A percentile compares a stretch with the other conserved stretches of the same genome.
Conservation (phyloP, 2,797 vertebrate species). For the Melanotaenia parkinsoni region DNA sequence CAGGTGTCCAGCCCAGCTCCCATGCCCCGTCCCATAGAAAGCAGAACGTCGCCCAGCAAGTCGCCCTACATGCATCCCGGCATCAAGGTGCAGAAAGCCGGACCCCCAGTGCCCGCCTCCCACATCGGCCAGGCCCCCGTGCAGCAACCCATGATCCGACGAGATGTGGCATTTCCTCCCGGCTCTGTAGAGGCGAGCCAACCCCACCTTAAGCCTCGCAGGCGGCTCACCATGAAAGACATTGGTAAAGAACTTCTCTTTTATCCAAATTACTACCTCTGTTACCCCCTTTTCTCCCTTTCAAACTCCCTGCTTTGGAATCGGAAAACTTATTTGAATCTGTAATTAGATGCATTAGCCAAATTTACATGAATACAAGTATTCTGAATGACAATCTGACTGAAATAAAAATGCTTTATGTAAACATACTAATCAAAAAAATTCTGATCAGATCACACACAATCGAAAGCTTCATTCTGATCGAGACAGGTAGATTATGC, state of each 20-base stretch:
- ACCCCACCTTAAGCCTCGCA: conserved; percentile 92
- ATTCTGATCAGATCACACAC: no score
- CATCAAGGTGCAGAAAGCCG: conserved; percentile 98
- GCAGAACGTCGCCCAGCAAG: conserved; percentile 96
- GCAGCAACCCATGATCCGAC: conserved; percentile 92
- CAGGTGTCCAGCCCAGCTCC: conserved; percentile 96
- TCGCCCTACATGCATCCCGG: conserved; percentile 94
- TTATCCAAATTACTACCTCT: no score
- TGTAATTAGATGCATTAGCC: no score
- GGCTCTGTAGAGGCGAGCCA: conserved; percentile 95
- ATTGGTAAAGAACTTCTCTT: conserved; percentile 85
- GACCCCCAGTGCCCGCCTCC: conserved; percentile 93
- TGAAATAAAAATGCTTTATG: no score
- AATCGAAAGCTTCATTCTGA: neutral
- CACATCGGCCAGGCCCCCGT: conserved; percentile 92
- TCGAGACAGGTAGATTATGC: no score
- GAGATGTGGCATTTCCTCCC: conserved; percentile 95
- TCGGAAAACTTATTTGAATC: no score
- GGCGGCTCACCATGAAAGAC: conserved; percentile 95
- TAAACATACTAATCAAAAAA: no score
- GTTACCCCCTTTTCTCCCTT: neutral
- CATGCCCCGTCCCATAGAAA: conserved; percentile 93
- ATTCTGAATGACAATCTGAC: no score
- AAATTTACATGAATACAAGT: no score
- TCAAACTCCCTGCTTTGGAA: neutral